phyloP scores from a whole-genome alignment of 2,797 vertebrate species.

The Eutrigla gurnardus region DNA sequence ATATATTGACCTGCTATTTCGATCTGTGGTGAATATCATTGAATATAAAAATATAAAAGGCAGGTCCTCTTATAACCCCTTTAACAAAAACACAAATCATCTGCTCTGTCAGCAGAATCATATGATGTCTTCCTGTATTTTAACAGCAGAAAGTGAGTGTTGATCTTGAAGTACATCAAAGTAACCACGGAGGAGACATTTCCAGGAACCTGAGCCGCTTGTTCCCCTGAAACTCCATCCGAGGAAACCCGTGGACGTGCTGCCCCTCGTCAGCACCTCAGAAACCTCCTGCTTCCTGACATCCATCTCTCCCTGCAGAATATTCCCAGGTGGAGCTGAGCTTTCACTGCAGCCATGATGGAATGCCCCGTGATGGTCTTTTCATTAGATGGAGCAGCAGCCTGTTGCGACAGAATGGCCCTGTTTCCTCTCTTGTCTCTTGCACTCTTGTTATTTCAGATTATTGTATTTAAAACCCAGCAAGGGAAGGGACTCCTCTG shows the following conservation, averaged over 20 bases:
- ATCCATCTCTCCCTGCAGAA: conserved; percentile 63
- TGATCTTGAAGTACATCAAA: conserved; percentile 44
- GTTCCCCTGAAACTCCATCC: conserved; percentile 57
- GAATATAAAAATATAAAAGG: conserved; percentile 8
- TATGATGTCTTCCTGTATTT: conserved; percentile 27
- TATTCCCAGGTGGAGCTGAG: conserved; percentile 64
- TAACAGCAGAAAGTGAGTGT: conserved; percentile 24
- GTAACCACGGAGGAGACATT: conserved; percentile 33
- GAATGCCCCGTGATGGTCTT: conserved; percentile 63
- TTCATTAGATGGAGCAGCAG: conserved; percentile 62
- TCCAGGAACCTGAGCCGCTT: conserved; percentile 39
- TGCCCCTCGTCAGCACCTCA: conserved; percentile 72
- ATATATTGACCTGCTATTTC: conserved; percentile 32
- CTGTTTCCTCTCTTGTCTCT: conserved; percentile 13
- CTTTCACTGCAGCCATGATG: conserved; percentile 64
- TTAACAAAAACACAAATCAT: conserved; percentile 18
- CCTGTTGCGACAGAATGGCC: conserved; percentile 10
- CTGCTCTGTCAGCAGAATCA: conserved; percentile 12
- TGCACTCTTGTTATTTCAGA: neutral
- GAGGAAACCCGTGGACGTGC: conserved; percentile 42
- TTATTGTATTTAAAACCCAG: too few relatives aligned
- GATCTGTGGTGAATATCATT: neutral
- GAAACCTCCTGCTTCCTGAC: conserved; percentile 58
- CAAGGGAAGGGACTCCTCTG: neutral
- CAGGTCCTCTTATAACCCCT: neutral